Evolutionary conservation across 1,140 invertebrate genomes (phyloP).

Genomic region (Linepithema humile): DNA sequence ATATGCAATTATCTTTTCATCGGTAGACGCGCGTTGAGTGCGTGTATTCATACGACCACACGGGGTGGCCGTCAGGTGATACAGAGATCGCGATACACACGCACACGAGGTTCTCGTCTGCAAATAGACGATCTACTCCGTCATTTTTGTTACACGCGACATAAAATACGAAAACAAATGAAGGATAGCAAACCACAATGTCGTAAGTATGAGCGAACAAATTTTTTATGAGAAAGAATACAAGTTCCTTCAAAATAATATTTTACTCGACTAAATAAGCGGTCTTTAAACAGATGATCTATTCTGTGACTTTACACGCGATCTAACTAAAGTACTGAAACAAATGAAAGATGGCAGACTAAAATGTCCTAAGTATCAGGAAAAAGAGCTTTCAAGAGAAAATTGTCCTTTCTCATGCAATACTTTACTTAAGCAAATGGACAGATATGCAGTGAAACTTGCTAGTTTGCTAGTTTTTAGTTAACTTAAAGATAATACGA

Average conservation of each 20-base stretch:
- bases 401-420: background rate
- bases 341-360: background rate
- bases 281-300: background rate
- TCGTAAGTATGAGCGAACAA: background rate
- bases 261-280: background rate
- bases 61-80: constrained; percentile 1
- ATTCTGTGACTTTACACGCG: background rate
- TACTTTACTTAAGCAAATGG: background rate
- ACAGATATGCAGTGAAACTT: background rate
- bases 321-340: background rate
- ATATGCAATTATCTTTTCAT: constrained; percentile 55
- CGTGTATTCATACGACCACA: constrained; percentile 5
- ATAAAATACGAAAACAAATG: background rate
- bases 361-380: background rate
- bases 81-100: constrained; percentile 51
- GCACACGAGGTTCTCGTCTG: constrained; percentile 26
- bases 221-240: background rate
- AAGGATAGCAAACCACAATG: background rate
- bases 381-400: background rate
- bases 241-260: background rate
- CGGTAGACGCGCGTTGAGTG: constrained; percentile 23
- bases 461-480: background rate
- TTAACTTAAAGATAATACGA: background rate
- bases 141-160: constrained; percentile 36
- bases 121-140: constrained; percentile 32